Evolutionary conservation across 2,888 invertebrate genomes (phyloP).

Genomic region (Apodemia mormo): DNA sequence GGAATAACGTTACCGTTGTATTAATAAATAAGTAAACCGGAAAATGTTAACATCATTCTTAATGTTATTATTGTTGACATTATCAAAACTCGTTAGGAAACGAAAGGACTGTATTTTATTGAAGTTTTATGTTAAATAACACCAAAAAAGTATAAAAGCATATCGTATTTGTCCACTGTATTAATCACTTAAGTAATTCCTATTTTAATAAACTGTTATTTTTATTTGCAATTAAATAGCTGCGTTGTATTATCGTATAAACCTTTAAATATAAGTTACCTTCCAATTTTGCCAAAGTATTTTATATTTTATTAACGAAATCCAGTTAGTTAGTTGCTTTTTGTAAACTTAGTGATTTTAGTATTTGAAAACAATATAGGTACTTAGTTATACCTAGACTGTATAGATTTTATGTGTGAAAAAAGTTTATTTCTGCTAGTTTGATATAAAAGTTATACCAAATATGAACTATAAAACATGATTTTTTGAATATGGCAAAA

Average conservation of each 20-base stretch:
- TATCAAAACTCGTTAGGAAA: no score
- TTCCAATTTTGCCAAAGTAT: constrained; percentile 13
- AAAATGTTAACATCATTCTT: no score
- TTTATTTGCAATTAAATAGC: constrained; percentile 10
- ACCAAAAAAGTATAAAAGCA: no score
- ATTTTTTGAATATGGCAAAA: no score
- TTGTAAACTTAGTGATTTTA: constrained; percentile 1
- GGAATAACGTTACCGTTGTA: constrained; percentile 23
- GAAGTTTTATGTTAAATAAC: no score
- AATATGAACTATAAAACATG: neutral
- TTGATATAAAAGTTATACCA: neutral
- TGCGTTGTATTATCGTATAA: constrained; percentile 25
- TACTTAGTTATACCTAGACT: neutral
- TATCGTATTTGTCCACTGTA: no score
- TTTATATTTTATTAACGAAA: neutral
- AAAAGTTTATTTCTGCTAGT: neutral
- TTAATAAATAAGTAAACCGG: neutral
- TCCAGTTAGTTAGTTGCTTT: neutral
- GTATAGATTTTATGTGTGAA: constrained; percentile 7
- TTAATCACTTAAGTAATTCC: no score
- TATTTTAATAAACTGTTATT: constrained; percentile 11
- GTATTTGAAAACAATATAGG: neutral
- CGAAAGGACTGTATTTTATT: no score
- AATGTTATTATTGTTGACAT: no score
- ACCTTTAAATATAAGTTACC: constrained; percentile 25